Conservation (phyloP, 2,113 vertebrate species). For the Collichthys lucidus region DNA sequence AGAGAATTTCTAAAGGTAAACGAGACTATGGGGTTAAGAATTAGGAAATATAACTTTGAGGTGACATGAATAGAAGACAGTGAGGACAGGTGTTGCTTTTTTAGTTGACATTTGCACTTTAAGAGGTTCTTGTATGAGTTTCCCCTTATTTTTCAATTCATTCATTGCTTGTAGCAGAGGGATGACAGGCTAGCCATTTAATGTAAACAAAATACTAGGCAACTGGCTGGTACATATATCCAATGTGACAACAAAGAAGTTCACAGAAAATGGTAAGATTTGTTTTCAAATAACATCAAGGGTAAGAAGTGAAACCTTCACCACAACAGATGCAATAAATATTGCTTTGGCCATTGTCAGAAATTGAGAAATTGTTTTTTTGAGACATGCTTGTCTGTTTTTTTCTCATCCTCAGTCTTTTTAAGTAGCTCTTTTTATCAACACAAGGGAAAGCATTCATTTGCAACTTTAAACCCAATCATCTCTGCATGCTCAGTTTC, state of each 20-base stretch:
- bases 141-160: background rate
- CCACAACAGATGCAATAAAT: background rate
- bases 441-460: slow-evolving; percentile 5
- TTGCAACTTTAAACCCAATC: background rate
- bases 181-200: background rate
- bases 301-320: background rate
- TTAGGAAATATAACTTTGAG: background rate
- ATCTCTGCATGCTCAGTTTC: background rate
- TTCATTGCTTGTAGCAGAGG: background rate
- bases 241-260: background rate
- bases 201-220: background rate
- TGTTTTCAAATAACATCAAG: background rate
- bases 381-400: background rate
- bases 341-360: too few relatives aligned
- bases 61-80: background rate
- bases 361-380: background rate
- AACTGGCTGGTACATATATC: background rate
- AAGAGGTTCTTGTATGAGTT: background rate
- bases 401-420: background rate
- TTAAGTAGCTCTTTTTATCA: slow-evolving; percentile 1
- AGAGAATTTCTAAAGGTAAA: background rate
- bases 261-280: background rate
- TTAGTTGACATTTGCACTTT: background rate
- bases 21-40: background rate
- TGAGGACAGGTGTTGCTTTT: background rate